Base-by-base conservation (phyloP, 2,888 invertebrate species). In the Leucoma salicis region DNA sequence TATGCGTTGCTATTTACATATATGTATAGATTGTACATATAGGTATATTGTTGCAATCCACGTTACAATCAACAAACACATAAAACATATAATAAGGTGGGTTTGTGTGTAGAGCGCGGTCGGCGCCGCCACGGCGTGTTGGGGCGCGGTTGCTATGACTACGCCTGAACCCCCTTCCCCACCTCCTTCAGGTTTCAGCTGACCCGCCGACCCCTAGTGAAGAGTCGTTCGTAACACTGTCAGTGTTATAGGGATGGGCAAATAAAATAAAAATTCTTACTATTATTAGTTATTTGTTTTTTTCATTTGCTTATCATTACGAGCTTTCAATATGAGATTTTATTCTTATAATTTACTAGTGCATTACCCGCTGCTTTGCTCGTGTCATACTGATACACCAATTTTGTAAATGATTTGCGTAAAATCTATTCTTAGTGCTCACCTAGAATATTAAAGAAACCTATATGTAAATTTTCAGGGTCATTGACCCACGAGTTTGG, bases 101-200 rank as follows among this genome's bases (percentile, higher is more conserved):
- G 66, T 61, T 62, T 72, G 75, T 66, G 70, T 69, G 74, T 70
- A 62, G 55, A 65, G 72, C 60, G 66, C 63, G 68, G 71, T 62
- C 67, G 88, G 88, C 88, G 88, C 87, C 87, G 75, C 73, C 66
- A 63, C 79, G 88, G 80, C 87, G 88, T 87, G 88, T 88, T 87
- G 78, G 85, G 84, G 82, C 80, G 71, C 76, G 66, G 85, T 87
- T 71, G 71, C 66, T 72, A 82, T 82, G 74, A 70, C 63, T 62
- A 87, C 82, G 52, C 62, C 57, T 62, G 64, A 65, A 58, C 59
- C 67, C 61, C 58, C 63, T 53, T 74, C 63, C 66, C 71, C 65
- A 66, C 53, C 62, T 57, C 56, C 63, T 44, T 55, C 51, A 54
- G 50, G 55, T 71, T 77, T 76, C 80, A 81, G 80, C 82, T 86